Evolutionary conservation across 2,888 invertebrate species (phyloP), one percentile per base, ranked within the genome.

Genomic region (Heliconius ismenius): DNA sequence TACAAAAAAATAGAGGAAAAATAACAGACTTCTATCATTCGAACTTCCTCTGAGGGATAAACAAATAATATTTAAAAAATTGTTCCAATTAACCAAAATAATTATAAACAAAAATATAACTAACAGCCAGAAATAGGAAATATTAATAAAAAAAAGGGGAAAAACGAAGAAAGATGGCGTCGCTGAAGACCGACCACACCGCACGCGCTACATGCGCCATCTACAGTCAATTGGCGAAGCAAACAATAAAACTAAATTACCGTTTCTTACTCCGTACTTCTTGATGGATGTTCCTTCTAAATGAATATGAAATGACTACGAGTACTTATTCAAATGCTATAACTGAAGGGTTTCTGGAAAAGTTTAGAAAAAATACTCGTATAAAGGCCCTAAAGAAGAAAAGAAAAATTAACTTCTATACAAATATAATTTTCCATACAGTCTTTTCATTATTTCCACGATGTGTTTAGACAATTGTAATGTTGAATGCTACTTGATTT

Each of bases 201-300:
- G 90, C 86, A 87, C 85, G 89, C 86, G 84, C 83, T 84, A 87
- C 90, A 92, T 89, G 93, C 90, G 81, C 92, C 92, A 93, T 93
- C 89, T 90, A 90, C 88, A 83, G 80, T 87, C 92, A 92, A 93
- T 92, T 92, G 92, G 90, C 93, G 91, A 92, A 82, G 88, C 91
- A 87, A 88, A 89, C 89, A 88, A 89, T 87, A 90, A 91, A 82
- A 81, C 80, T 82, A 79, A 81, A 82, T 82, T 82, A 82, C 80
- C 78, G 76, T 73, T 64, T 72, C 77, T 76, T 32, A 32, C 32
- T 32, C 32, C 32, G 32, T 32, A 79, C 79, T 74, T 75, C 78
- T 76, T 78, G 69, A 76, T 77, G 79, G n/a, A 76, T 77, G 70
- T 69, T 69, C 74, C n/a, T 78, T 74, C 70, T 32, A 63, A 70